phyloP scores from a whole-genome alignment of 2,113 vertebrate genomes.

The Halcyon malimbica region DNA sequence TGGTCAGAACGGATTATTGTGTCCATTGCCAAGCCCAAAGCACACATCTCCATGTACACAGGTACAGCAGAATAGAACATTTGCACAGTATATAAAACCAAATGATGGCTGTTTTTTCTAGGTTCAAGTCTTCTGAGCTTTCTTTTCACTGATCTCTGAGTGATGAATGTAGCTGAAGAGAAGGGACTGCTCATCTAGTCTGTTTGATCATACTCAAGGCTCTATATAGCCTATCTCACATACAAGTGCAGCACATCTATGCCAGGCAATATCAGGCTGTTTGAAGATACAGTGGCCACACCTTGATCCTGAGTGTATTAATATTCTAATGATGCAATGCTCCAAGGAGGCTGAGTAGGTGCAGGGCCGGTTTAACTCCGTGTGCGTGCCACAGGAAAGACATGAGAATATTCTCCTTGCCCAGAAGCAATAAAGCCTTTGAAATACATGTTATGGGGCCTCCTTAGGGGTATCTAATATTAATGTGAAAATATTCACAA shows the following conservation, averaged over 20 bases:
- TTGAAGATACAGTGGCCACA: not conserved
- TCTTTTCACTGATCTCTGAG: not conserved
- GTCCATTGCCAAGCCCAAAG: not conserved
- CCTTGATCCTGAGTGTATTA: not conserved
- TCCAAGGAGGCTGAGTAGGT: not conserved
- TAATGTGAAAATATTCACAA: constrained; percentile 15
- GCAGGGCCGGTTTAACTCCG: not conserved
- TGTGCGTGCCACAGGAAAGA: not conserved
- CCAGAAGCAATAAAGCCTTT: not conserved
- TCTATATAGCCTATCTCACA: not conserved
- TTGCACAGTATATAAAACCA: not conserved
- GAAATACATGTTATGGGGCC: not conserved
- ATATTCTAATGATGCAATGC: not conserved
- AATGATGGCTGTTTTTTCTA: not conserved
- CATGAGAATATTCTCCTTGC: not conserved
- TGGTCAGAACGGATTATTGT: not conserved
- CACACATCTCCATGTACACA: not conserved
- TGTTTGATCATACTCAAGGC: not conserved
- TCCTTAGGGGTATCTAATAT: constrained; percentile 1
- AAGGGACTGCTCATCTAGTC: not conserved
- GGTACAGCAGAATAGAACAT: not conserved
- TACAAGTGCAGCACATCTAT: not conserved
- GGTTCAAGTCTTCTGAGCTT: not conserved
- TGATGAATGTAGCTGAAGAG: not conserved
- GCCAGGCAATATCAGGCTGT: not conserved